These are phyloP conservation scores for Cricetomys ansorgei DNA, from an alignment of 2,113 vertebrate species.

Conservation along the genomic window DNA sequence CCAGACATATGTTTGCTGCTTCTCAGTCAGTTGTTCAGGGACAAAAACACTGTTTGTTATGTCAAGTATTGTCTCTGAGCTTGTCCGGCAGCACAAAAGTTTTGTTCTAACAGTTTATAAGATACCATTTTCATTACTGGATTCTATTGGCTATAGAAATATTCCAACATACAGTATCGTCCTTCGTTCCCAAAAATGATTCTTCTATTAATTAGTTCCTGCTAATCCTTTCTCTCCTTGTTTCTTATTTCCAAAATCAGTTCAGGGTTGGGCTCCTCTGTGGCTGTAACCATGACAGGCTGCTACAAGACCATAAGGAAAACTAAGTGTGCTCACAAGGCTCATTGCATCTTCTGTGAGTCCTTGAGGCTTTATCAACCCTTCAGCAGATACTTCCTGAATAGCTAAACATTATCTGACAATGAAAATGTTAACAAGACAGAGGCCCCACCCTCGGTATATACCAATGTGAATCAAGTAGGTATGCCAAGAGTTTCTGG, in stretches of 20 bases:
- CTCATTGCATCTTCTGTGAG: not conserved
- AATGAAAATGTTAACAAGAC: not conserved
- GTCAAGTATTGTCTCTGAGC: not conserved
- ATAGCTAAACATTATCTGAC: not conserved
- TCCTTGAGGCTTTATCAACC: not conserved
- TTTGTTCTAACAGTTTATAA: constrained; percentile 45
- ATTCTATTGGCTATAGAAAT: not conserved
- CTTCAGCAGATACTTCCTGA: not conserved
- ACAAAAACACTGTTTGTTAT: constrained; percentile 40
- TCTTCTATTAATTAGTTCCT: not conserved
- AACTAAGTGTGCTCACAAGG: not conserved
- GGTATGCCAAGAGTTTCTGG: not conserved
- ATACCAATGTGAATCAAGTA: not conserved
- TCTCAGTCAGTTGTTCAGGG: not conserved
- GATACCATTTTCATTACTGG: not conserved
- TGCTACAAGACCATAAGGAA: too few species aligned
- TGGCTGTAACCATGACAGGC: not conserved
- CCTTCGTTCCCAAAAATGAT: not conserved
- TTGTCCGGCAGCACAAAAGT: not conserved
- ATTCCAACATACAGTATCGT: not conserved
- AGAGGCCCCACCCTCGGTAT: not conserved
- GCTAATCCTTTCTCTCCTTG: not conserved
- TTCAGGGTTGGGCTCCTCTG: not conserved
- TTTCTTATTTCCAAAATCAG: not conserved
- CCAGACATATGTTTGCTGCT: not conserved